These are phyloP conservation scores for Siphamia tubifer DNA, from an alignment of 2,113 vertebrate species.

Conservation along the genomic window DNA sequence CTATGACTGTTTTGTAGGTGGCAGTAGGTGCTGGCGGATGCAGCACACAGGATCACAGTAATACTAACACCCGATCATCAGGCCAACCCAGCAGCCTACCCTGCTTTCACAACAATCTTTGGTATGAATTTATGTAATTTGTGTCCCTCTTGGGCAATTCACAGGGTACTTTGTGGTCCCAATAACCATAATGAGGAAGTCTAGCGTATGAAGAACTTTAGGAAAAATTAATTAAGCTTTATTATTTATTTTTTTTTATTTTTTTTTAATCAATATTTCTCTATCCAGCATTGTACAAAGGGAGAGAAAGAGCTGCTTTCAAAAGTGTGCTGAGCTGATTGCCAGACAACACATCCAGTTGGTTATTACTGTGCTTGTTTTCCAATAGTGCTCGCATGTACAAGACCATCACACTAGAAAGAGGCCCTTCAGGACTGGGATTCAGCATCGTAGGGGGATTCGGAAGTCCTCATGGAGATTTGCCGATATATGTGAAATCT, in stretches of 20 bases:
- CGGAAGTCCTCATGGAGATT: constrained; percentile 92
- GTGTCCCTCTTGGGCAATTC: too few relatives aligned
- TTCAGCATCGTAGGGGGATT: constrained; percentile 95
- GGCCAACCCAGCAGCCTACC: constrained; percentile 76
- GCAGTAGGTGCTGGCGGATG: constrained; percentile 81
- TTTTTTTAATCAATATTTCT: too few relatives aligned
- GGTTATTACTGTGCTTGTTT: not conserved
- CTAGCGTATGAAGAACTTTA: too few relatives aligned
- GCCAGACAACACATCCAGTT: not conserved
- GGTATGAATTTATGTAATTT: too few relatives aligned
- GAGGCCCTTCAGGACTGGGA: constrained; percentile 89
- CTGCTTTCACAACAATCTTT: constrained; percentile 84
- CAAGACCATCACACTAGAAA: constrained; percentile 87
- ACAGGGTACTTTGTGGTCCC: too few relatives aligned
- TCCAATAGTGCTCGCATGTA: constrained; percentile 85
- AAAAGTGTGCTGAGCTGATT: not conserved
- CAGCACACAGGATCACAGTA: constrained; percentile 77
- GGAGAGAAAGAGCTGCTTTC: not conserved
- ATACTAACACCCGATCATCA: constrained; percentile 48
- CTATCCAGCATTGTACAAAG: too few relatives aligned
- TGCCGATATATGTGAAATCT: constrained; percentile 94
- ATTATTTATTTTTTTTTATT: too few relatives aligned
- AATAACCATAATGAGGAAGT: not conserved
- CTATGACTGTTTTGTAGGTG: constrained; percentile 74
- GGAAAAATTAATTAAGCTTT: too few relatives aligned